Evolutionary conservation across 2,113 vertebrate genomes (phyloP).

Genomic region (Ceyx cyanopectus): DNA sequence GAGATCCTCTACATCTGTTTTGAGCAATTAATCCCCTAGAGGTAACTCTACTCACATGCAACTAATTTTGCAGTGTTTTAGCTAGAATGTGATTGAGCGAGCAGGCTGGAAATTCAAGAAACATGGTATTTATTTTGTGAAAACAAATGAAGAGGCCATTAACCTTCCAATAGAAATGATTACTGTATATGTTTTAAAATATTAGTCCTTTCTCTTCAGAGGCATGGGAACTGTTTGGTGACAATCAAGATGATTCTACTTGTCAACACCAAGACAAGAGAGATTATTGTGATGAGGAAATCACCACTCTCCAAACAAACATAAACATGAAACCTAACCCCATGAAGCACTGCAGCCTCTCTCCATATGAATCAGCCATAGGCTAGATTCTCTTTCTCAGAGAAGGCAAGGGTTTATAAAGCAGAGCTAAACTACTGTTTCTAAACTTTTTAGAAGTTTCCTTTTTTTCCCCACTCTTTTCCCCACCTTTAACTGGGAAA

Average conservation of each 20-base stretch:
- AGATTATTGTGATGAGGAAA: slow-evolving; percentile 37
- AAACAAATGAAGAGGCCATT: slow-evolving; percentile 55
- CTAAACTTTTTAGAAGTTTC: background rate
- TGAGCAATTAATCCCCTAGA: slow-evolving; percentile 15
- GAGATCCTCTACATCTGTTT: slow-evolving; percentile 51
- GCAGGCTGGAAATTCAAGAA: slow-evolving; percentile 15
- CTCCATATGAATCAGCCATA: background rate
- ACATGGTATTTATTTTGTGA: slow-evolving; percentile 31
- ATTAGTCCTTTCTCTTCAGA: background rate
- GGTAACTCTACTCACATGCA: slow-evolving; percentile 49
- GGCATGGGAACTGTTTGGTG: slow-evolving; percentile 1
- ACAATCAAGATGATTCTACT: slow-evolving; percentile 26
- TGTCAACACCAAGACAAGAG: slow-evolving; percentile 16
- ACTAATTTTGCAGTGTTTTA: slow-evolving; percentile 50
- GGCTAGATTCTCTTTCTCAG: background rate
- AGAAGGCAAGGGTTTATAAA: background rate
- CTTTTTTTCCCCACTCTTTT: background rate
- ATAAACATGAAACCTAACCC: background rate
- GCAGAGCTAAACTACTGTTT: background rate
- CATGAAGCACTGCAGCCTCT: background rate
- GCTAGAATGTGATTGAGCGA: slow-evolving; percentile 34
- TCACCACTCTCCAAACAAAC: background rate
- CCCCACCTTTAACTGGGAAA: background rate
- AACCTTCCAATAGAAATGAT: slow-evolving; percentile 18
- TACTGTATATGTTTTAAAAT: background rate